Conservation (phyloP, 2,888 invertebrate genomes). For the Pseudococcus viburni region DNA sequence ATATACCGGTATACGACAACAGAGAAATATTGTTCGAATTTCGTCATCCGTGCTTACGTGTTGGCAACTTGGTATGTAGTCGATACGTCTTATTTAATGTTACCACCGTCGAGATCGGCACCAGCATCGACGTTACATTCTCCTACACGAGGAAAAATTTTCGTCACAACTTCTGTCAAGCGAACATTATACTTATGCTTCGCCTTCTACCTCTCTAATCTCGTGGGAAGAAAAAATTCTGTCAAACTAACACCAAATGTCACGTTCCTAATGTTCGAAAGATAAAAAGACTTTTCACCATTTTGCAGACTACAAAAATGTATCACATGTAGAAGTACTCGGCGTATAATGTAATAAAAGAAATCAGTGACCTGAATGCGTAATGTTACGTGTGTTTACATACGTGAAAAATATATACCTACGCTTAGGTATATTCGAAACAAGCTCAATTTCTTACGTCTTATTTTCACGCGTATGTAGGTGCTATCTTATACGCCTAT, state of each 20-base stretch:
- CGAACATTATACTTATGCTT: conserved; percentile 14
- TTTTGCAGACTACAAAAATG: conserved; percentile 14
- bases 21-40: not conserved
- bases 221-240: conserved; percentile 13
- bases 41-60: not conserved
- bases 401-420: not conserved
- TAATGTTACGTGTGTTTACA: conserved; percentile 14
- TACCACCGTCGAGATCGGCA: not conserved
- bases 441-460: conserved; percentile 3
- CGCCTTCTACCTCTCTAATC: conserved; percentile 14
- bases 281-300: conserved; percentile 8
- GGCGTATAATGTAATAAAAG: conserved; percentile 8
- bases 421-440: not conserved
- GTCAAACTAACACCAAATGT: conserved; percentile 14
- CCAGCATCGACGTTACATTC: not conserved
- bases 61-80: not conserved
- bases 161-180: conserved; percentile 7
- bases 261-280: conserved; percentile 7
- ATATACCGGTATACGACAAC: not conserved
- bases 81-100: not conserved
- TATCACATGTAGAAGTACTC: conserved; percentile 5
- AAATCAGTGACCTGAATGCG: conserved; percentile 14
- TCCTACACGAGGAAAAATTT: conserved; percentile 3
- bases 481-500: not conserved
- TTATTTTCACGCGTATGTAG: not conserved